Evolutionary conservation across 2,888 invertebrate species (phyloP), one percentile per base, ranked within the genome.

Genomic region (Lasioglossum leucozonium): DNA sequence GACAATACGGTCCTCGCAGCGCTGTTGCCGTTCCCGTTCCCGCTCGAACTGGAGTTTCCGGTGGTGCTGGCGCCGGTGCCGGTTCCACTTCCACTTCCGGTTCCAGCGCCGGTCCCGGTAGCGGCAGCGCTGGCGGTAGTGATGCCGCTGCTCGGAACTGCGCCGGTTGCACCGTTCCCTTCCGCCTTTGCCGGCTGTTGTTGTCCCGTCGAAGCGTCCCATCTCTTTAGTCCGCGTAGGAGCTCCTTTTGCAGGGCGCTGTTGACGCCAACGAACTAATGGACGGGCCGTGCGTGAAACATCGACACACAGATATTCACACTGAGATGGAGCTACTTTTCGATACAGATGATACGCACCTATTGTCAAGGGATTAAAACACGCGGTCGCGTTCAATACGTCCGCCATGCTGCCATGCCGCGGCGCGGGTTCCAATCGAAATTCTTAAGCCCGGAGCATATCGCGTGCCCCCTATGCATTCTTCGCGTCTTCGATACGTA

Each of bases 241-340:
- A 95, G 92, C 88, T 95, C 94, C 93, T 94, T 95, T 90, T 95
- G 94, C 89, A 93, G 92, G 80, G 91, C 94, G 84, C 93, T 92
- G 92, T 93, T 94, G 92, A 94, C 93, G 91, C 94, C 94, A 89
- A 94, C 91, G 92, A 93, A 94, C 94, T 94, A 92, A 91, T 85
- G 89, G 88, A 73, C 84, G 84, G 85, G 86, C 81, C 89, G 93
- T 92, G 92, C 91, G 92, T 92, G 90, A 93, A 92, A 93, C 90
- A 92, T 91, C 90, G 90, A 92, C 83, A 90, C 82, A 91, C 86
- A 89, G 74, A 85, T 82, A 88, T 87, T 89, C 89, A 86, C 84
- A 82, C 79, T 88, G 89, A 87, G 75, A 80, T 76, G 82, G 69
- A 75, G 62, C 42, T 67, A 67, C 47, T 71, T 73, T 79, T 72